A percentile compares a stretch with the other conserved stretches of the same genome.
Conservation (phyloP, 2,888 invertebrate genomes). For the Mythimna loreyi region DNA sequence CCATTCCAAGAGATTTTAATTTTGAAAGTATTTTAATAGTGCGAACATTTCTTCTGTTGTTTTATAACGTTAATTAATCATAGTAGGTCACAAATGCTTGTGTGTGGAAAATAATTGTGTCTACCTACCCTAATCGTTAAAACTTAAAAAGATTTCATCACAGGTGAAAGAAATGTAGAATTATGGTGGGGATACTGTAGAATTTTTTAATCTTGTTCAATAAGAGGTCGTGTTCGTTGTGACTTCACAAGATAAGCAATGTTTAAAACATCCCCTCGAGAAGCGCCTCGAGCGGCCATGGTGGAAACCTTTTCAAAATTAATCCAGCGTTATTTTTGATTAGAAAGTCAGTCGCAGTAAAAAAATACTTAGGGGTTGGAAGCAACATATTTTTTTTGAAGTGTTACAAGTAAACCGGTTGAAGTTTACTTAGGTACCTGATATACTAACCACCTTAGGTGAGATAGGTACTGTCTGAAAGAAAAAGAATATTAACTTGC, state of each 20-base stretch:
- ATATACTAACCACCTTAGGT: background rate
- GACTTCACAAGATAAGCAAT: constrained; percentile 32
- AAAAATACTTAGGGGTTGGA: background rate
- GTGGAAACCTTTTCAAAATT: constrained; percentile 25
- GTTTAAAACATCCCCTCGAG: constrained; percentile 48
- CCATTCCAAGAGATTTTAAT: background rate
- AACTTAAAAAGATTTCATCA: background rate
- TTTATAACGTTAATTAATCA: background rate
- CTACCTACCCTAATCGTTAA: too few relatives aligned
- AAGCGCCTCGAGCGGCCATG: constrained; percentile 22
- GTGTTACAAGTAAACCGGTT: background rate
- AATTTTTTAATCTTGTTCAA: constrained; percentile 40
- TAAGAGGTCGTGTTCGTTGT: constrained; percentile 24
- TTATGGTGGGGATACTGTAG: constrained; percentile 1
- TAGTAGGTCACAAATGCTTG: background rate
- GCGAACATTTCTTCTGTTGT: background rate
- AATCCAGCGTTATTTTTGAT: constrained; percentile 27
- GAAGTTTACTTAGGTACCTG: background rate
- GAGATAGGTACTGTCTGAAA: constrained; percentile 6
- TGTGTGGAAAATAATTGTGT: too few relatives aligned
- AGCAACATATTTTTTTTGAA: background rate
- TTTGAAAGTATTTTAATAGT: background rate
- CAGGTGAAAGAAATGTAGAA: constrained; percentile 1
- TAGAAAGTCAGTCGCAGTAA: constrained; percentile 24
- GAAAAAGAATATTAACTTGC: constrained; percentile 23